These are phyloP conservation scores for Triplophysa tibetana DNA, from an alignment of 2,113 vertebrate genomes.

Conservation along the genomic window DNA sequence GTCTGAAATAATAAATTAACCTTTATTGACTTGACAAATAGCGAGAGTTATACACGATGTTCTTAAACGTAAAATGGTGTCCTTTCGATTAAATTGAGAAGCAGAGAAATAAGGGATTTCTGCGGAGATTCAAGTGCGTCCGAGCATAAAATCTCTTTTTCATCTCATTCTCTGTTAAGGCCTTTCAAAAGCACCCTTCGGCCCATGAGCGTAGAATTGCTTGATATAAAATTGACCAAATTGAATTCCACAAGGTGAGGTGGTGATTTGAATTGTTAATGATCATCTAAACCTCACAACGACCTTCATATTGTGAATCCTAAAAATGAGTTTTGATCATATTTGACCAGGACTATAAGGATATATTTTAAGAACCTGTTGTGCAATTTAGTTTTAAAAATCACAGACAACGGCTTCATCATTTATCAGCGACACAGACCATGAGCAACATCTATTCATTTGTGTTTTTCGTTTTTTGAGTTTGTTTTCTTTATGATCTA, in stretches of 20 bases:
- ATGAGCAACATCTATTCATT: background rate
- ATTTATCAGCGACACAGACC: background rate
- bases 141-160: constrained; percentile 52
- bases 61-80: constrained; percentile 53
- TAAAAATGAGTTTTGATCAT: background rate
- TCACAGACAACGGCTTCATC: constrained; percentile 1
- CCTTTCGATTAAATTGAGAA: constrained; percentile 58
- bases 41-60: constrained; percentile 42
- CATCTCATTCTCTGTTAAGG: constrained; percentile 56
- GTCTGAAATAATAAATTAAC: constrained; percentile 63
- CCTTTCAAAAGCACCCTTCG: constrained; percentile 55
- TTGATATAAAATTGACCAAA: constrained; percentile 59
- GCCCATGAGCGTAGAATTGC: constrained; percentile 51
- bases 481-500: background rate
- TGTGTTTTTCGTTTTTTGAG: background rate
- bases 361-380: background rate
- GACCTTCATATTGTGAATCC: background rate
- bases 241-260: constrained; percentile 55
- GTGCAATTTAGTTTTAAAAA: background rate
- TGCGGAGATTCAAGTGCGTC: constrained; percentile 41
- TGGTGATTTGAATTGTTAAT: constrained; percentile 46
- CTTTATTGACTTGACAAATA: constrained; percentile 55
- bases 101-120: constrained; percentile 43
- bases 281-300: constrained; percentile 26
- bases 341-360: background rate